Conservation (phyloP, 2,113 vertebrate genomes). For the Hippolais icterina region DNA sequence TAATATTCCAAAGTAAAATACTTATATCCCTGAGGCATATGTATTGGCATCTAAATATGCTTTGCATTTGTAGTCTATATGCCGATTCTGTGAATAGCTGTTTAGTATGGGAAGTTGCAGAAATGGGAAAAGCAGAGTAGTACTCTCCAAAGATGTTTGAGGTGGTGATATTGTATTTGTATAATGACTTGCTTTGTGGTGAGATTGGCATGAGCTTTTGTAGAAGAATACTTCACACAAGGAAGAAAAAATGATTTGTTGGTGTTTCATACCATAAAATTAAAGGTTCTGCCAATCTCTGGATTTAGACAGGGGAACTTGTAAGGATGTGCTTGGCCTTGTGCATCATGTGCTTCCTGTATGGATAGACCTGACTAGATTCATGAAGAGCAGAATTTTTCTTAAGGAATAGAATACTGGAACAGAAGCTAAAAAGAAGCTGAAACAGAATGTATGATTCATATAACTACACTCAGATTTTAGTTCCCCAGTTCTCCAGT, state of each 20-base stretch:
- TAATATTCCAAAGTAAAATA: not conserved
- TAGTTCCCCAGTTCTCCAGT: not conserved
- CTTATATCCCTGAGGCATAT: not conserved
- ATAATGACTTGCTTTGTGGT: not conserved
- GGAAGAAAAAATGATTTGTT: fast-evolving
- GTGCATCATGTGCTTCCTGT: fast-evolving
- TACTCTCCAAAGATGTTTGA: not conserved
- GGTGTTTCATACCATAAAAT: not conserved
- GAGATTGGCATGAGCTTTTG: not conserved
- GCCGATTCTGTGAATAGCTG: not conserved
- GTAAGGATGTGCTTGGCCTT: not conserved
- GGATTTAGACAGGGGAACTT: not conserved
- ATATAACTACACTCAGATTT: not conserved
- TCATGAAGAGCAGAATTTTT: not conserved
- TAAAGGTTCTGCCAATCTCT: not conserved
- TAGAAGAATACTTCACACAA: not conserved
- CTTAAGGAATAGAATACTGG: not conserved
- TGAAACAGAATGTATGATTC: not conserved
- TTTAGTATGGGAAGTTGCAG: not conserved
- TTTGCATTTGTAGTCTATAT: not conserved
- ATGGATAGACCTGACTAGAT: not conserved
- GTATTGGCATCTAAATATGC: not conserved
- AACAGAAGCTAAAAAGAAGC: not conserved
- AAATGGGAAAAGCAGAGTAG: not conserved
- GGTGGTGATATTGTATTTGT: not conserved